Evolutionary conservation across 2,888 invertebrate genomes (phyloP).

Genomic region (Deladenus siricidicola): DNA sequence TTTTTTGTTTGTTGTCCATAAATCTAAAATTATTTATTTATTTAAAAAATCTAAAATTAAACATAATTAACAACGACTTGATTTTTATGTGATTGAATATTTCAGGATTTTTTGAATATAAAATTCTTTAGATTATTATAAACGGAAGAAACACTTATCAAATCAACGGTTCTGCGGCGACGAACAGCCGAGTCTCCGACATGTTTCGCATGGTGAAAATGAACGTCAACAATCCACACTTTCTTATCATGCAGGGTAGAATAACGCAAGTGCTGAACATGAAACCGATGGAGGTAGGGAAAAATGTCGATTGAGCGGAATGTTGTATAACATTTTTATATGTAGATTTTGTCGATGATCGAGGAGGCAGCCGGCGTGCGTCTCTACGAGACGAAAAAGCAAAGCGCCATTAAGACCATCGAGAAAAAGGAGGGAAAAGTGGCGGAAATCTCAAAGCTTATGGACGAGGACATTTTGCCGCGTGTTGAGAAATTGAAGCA

Average conservation of each 20-base stretch:
- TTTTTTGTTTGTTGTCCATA: too few relatives aligned
- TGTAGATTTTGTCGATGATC: conserved; percentile 82
- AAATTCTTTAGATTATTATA: conserved; percentile 30
- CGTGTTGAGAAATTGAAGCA: conserved; percentile 74
- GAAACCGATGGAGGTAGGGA: conserved; percentile 90
- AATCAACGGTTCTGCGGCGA: conserved; percentile 82
- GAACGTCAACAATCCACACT: conserved; percentile 98
- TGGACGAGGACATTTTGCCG: conserved; percentile 78
- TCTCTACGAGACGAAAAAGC: conserved; percentile 88
- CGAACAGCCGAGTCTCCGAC: conserved; percentile 81
- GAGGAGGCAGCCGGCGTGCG: conserved; percentile 97
- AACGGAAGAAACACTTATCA: conserved; percentile 67
- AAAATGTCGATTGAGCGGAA: too few relatives aligned
- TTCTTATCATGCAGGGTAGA: conserved; percentile 93
- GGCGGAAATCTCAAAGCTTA: conserved; percentile 64
- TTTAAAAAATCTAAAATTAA: too few relatives aligned
- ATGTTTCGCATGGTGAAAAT: conserved; percentile 91
- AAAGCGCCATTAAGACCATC: conserved; percentile 74
- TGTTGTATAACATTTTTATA: conserved; percentile 7
- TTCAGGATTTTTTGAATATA: too few relatives aligned
- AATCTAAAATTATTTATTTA: too few relatives aligned
- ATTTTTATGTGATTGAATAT: too few relatives aligned
- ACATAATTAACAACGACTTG: too few relatives aligned
- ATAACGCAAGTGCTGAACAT: conserved; percentile 97
- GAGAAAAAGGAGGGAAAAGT: conserved; percentile 85